These are phyloP conservation scores for Drosophila pseudoobscura DNA, from an alignment of 1,140 invertebrate genomes.

Conservation along the genomic window DNA sequence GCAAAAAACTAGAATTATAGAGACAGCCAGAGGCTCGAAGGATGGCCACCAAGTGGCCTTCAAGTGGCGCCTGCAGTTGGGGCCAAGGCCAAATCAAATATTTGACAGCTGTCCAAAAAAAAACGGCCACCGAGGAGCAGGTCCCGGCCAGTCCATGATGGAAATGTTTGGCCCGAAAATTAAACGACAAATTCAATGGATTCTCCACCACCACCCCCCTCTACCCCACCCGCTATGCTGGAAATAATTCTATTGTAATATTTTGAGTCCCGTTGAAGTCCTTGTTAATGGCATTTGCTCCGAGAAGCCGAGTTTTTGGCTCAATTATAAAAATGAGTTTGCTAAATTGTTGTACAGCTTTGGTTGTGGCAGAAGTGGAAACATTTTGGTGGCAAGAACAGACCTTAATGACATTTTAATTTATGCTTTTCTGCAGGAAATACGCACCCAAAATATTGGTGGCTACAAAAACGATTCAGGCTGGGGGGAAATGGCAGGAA, in stretches of 20 bases:
- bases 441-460: constrained; percentile 1
- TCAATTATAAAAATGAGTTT: constrained; percentile 51
- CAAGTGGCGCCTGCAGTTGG: constrained; percentile 1
- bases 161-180: constrained; percentile 8
- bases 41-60: background rate
- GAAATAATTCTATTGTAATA: background rate
- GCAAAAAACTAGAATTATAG: background rate
- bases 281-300: constrained; percentile 33
- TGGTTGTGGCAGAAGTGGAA: background rate
- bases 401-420: constrained; percentile 50
- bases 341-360: constrained; percentile 18
- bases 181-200: constrained; percentile 34
- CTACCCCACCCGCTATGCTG: background rate
- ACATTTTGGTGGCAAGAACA: constrained; percentile 13
- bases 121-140: constrained; percentile 6
- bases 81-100: constrained; percentile 53
- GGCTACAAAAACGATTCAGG: constrained; percentile 17
- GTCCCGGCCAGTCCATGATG: constrained; percentile 21
- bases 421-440: constrained; percentile 16
- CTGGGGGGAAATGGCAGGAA: background rate
- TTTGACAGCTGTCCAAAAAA: constrained; percentile 48
- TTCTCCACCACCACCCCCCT: background rate
- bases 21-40: background rate
- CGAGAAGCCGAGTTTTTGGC: constrained; percentile 10
- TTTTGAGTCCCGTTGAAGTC: constrained; percentile 1